Conservation (phyloP, 2,888 invertebrate genomes). For the Cenopis cana region DNA sequence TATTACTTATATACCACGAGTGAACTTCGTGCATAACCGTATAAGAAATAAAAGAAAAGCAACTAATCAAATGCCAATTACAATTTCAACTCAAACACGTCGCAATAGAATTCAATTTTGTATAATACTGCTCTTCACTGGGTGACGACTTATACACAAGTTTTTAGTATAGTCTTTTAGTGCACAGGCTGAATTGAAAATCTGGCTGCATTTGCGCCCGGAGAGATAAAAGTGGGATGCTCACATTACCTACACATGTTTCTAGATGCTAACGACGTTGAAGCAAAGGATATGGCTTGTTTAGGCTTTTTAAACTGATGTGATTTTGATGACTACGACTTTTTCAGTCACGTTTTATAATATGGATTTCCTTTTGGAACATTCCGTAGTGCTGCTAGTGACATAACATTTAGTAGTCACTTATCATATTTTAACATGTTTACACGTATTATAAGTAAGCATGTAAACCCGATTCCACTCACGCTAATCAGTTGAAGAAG, state of each 20-base stretch:
- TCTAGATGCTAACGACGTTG: slow-evolving; percentile 16
- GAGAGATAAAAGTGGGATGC: slow-evolving; percentile 25
- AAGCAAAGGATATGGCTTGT: slow-evolving; percentile 10
- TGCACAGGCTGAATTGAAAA: slow-evolving; percentile 28
- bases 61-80: neutral
- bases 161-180: slow-evolving; percentile 22
- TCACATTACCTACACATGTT: slow-evolving; percentile 30
- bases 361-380: neutral
- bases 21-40: neutral
- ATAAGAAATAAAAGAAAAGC: neutral
- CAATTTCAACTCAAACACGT: neutral
- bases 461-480: too few relatives aligned
- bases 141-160: slow-evolving; percentile 10
- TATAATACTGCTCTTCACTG: neutral
- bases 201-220: slow-evolving; percentile 22
- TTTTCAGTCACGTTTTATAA: neutral
- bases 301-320: slow-evolving; percentile 6
- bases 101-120: neutral
- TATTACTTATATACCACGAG: neutral
- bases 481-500: too few relatives aligned
- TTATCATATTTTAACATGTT: neutral
- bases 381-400: too few relatives aligned
- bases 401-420: neutral
- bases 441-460: neutral
- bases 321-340: slow-evolving; percentile 20